Conservation (phyloP, 2,888 invertebrate genomes). For the Exephanes ischioxanthus region DNA sequence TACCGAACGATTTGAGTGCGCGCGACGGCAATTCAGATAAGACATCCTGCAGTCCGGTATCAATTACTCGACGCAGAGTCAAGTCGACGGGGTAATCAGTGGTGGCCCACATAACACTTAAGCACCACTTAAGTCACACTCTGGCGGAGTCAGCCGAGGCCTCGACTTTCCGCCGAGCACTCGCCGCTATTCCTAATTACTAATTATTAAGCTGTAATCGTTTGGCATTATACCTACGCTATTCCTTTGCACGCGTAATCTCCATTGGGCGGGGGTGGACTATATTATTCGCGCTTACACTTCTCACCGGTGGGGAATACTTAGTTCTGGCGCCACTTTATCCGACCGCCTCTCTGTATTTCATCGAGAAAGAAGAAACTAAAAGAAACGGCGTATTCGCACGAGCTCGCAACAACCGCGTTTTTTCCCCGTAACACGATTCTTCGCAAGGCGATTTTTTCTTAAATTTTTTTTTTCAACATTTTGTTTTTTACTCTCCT, state of each 20-base stretch:
- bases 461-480: too few species aligned
- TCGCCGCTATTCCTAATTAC: conserved; percentile 67
- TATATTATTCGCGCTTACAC: conserved; percentile 81
- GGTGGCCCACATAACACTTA: conserved; percentile 79
- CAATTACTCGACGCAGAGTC: conserved; percentile 72
- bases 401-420: conserved; percentile 16
- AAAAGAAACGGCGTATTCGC: conserved; percentile 39
- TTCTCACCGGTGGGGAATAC: conserved; percentile 62
- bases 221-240: conserved; percentile 77
- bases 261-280: conserved; percentile 79
- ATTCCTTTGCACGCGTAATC: conserved; percentile 73
- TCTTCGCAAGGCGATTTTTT: too few species aligned
- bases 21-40: conserved; percentile 74
- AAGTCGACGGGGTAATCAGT: conserved; percentile 72
- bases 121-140: conserved; percentile 75
- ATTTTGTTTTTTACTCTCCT: too few species aligned
- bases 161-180: conserved; percentile 49
- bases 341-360: conserved; percentile 36
- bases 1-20: conserved; percentile 43
- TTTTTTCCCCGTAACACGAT: not conserved
- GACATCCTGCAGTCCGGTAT: conserved; percentile 73
- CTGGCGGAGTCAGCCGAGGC: conserved; percentile 32
- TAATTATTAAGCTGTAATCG: conserved; percentile 81
- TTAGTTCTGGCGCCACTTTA: conserved; percentile 51
- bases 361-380: conserved; percentile 32